phyloP scores from a whole-genome alignment of 2,888 invertebrate species.

The Cataglyphis altisquamis region DNA sequence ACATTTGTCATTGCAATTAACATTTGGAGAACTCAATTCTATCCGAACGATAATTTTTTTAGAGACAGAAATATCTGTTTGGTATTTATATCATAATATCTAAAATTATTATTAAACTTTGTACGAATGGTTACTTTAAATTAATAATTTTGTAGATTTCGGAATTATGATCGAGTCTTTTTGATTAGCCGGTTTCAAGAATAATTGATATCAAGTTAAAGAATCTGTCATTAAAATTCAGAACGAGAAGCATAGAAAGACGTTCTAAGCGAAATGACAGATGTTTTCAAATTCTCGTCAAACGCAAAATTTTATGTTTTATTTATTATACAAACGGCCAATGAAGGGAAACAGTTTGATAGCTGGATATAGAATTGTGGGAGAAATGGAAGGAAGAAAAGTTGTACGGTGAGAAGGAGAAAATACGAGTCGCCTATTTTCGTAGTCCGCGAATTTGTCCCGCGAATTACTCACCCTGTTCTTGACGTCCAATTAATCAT shows the following conservation, averaged over 20 bases:
- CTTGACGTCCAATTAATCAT: constrained; percentile 76
- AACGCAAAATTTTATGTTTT: constrained; percentile 28
- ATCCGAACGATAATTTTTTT: neutral
- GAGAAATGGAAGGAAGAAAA: constrained; percentile 12
- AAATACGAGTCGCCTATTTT: constrained; percentile 54
- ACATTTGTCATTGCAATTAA: constrained; percentile 34
- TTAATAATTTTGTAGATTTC: neutral
- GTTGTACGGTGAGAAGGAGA: neutral
- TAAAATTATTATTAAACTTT: neutral
- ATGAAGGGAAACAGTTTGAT: constrained; percentile 6
- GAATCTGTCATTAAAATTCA: neutral
- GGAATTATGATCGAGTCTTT: neutral
- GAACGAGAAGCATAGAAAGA: neutral
- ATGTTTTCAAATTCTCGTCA: constrained; percentile 47
- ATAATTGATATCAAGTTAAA: neutral
- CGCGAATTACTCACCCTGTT: constrained; percentile 71
- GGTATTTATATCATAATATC: neutral
- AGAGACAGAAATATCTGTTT: neutral
- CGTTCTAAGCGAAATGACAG: constrained; percentile 44
- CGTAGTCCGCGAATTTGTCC: constrained; percentile 66
- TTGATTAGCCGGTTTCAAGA: neutral
- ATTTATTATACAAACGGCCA: neutral
- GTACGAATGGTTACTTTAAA: neutral
- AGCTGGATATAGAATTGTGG: constrained; percentile 5
- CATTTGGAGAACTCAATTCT: neutral